Conservation (phyloP, 2,113 vertebrate species). For the Nibea coibor region DNA sequence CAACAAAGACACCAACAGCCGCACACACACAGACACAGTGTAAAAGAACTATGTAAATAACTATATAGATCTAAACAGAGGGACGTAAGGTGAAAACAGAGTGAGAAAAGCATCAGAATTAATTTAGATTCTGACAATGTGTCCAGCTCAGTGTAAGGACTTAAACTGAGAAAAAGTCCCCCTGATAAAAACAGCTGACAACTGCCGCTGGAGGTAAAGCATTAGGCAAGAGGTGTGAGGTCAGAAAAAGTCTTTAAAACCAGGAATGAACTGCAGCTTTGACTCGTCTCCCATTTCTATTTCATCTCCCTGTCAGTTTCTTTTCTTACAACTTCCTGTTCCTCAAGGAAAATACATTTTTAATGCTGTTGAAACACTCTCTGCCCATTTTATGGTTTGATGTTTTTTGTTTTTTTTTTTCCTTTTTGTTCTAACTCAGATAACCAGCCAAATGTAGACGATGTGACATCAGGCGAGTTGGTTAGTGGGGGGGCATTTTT, state of each 20-base stretch:
- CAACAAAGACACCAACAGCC: slow-evolving; percentile 18
- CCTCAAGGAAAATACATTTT: slow-evolving; percentile 10
- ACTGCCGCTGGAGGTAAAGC: slow-evolving; percentile 1
- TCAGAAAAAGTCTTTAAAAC: slow-evolving; percentile 21
- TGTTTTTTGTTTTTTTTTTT: background rate
- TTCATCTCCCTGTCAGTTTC: slow-evolving; percentile 8
- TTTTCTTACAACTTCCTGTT: background rate
- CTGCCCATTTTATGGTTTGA: background rate
- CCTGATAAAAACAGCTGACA: slow-evolving; percentile 14
- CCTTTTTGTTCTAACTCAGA: background rate
- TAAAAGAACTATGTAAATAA: slow-evolving; percentile 1
- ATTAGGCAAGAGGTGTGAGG: background rate
- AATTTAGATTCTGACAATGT: slow-evolving; percentile 22
- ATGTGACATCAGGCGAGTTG: background rate
- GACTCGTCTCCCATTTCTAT: background rate
- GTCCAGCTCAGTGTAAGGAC: slow-evolving; percentile 1
- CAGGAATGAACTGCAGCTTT: slow-evolving; percentile 11
- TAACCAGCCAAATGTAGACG: background rate
- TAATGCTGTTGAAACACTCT: slow-evolving; percentile 2
- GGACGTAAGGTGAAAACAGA: background rate
- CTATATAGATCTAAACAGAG: background rate
- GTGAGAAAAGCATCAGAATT: background rate
- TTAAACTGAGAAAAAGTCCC: background rate
- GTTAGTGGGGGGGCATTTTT: background rate
- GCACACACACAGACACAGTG: background rate